Percentiles rank a stretch among this genome's conserved stretches.
Evolutionary conservation across 1,140 invertebrate species (phyloP).

Genomic region (Philopotamus ludificatus): DNA sequence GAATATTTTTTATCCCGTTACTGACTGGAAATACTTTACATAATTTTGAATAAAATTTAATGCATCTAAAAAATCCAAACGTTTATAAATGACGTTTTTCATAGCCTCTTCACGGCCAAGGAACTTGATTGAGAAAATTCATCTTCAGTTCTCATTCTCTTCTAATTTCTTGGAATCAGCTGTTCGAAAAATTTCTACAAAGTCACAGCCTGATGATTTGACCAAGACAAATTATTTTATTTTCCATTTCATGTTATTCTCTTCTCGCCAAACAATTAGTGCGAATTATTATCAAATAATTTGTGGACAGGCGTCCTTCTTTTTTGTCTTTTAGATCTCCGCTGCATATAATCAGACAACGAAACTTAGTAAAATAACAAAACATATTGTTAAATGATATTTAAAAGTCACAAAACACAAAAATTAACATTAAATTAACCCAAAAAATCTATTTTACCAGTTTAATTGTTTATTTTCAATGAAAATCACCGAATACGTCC

Average conservation of each 20-base stretch:
- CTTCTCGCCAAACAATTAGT: too few relatives aligned
- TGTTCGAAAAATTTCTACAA: not conserved
- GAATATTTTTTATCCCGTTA: not conserved
- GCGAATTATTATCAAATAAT: too few relatives aligned
- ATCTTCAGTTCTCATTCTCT: not conserved
- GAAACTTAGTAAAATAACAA: too few relatives aligned
- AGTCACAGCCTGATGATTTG: not conserved
- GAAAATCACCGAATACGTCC: not conserved
- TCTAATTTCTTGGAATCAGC: not conserved
- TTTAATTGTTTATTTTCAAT: not conserved
- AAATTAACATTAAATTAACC: too few relatives aligned
- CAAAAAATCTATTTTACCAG: too few relatives aligned
- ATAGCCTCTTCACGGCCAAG: not conserved
- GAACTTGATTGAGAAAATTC: not conserved
- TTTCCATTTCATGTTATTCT: not conserved
- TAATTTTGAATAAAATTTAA: not conserved
- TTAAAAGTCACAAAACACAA: too few relatives aligned
- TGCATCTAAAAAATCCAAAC: not conserved
- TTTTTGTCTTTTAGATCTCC: too few relatives aligned
- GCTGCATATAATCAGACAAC: too few relatives aligned
- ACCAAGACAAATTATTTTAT: not conserved
- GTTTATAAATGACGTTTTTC: not conserved
- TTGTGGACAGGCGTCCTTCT: too few relatives aligned
- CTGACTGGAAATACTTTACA: not conserved
- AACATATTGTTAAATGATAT: too few relatives aligned